Base-by-base conservation (phyloP, 2,797 vertebrate species). In the Australoheros facetus region DNA sequence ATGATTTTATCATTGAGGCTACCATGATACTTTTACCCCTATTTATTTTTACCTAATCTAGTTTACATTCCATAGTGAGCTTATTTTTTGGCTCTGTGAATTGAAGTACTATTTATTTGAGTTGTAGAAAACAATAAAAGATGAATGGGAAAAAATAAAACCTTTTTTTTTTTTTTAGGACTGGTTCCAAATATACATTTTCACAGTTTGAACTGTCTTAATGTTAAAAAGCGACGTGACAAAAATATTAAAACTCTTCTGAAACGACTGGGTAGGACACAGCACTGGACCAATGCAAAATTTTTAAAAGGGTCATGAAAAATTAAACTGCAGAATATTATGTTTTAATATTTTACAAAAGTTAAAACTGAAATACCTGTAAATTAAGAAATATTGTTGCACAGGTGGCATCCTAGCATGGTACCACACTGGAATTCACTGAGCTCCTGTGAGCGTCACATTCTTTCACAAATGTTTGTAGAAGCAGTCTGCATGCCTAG, bases 111-210 rank as follows among this genome's bases (percentile, higher is more conserved):
- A 87, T 87, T 90, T 84, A 79, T 89, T 87, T 56, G 12, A 75
- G 79, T 81, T 88, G 53, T 23, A 70, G 5, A 70, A 87, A 76
- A 80, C 10, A 86, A 89, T 87, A 84, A 91, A 90, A 75, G n/a
- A 84, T 82, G 82, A 87, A 86, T 60, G 30, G 30, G 55, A 0
- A 1, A 34, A 12, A 5, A 3, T 10, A 45, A 4, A 0, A 54
- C 2, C 4, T 6, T 1, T 73, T 51, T 17, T 39, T 39, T 71
- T 78, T 21, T 13, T n/a, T 21, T n/a, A 39, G 37, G 59, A 42
- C 1, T 62, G 13, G 1, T 62, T 42, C 42, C 7, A 71, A 37
- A 9, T 37, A 14, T 4, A 56, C 32, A 12, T 42, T 73, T 56
- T 42, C 3, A 42, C 1, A 5, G 7, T 54, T 51, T 19, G 21